These are phyloP conservation scores for Centropus bengalensis DNA, from an alignment of 2,113 vertebrate genomes.

Conservation along the genomic window DNA sequence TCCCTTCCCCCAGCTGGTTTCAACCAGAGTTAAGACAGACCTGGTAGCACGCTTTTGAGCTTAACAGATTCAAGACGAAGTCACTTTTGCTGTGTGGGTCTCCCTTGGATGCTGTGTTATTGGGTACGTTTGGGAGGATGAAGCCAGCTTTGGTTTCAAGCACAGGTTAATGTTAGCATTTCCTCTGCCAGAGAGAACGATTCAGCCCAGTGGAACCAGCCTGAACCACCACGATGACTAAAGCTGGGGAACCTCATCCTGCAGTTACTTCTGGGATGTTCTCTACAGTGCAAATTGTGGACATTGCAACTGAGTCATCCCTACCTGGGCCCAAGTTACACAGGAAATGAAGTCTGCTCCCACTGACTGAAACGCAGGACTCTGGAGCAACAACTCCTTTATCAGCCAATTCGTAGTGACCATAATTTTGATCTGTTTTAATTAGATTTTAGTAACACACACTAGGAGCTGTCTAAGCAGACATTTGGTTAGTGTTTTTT, in stretches of 20 bases:
- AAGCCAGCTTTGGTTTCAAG: not conserved
- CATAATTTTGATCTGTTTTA: not conserved
- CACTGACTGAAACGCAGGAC: not conserved
- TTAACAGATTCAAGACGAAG: not conserved
- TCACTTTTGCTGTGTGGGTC: not conserved
- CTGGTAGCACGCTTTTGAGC: not conserved
- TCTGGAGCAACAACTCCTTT: not conserved
- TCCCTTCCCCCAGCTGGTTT: not conserved
- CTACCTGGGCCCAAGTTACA: not conserved
- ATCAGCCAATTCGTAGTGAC: not conserved
- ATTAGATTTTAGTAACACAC: not conserved
- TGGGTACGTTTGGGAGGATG: not conserved
- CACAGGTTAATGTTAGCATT: not conserved
- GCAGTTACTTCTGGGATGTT: not conserved
- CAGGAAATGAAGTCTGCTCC: not conserved
- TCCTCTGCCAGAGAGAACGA: not conserved
- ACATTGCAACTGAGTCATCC: not conserved
- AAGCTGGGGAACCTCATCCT: not conserved
- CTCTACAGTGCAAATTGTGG: not conserved
- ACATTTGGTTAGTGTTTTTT: not conserved
- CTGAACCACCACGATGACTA: not conserved
- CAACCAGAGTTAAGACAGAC: not conserved
- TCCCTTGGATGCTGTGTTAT: not conserved
- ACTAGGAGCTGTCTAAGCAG: not conserved
- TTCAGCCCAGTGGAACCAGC: not conserved